Conservation (phyloP, 1,140 invertebrate genomes). For the Metopolophium dirhodum region DNA sequence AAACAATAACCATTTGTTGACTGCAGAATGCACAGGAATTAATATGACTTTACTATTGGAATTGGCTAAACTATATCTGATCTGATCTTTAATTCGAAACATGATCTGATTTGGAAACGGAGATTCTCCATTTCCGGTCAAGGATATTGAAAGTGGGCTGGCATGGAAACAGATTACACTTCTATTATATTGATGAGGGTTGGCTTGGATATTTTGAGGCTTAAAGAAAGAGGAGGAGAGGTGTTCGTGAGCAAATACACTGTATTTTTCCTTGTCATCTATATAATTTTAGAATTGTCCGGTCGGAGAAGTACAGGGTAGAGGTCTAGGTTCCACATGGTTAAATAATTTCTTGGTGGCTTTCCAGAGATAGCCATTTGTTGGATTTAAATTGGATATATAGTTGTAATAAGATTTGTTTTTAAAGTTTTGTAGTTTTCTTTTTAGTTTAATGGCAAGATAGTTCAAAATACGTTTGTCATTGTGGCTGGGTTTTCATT, state of each 20-base stretch:
- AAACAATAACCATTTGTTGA: no score
- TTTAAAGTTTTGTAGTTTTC: neutral
- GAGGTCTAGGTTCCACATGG: neutral
- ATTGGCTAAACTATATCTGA: neutral
- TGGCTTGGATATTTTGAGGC: neutral
- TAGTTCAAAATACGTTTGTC: neutral
- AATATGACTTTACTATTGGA: neutral
- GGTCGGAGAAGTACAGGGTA: neutral
- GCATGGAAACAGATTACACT: neutral
- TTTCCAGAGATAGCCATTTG: neutral
- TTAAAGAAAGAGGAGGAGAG: neutral
- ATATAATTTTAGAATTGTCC: neutral
- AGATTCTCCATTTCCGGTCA: neutral
- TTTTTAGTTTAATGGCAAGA: neutral
- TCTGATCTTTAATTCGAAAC: neutral
- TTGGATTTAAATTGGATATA: neutral
- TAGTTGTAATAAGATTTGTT: slow-evolving; percentile 4
- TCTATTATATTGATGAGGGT: neutral
- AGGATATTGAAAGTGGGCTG: neutral
- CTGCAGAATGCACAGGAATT: neutral
- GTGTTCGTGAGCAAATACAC: neutral
- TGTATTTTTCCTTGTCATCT: neutral
- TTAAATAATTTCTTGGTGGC: neutral
- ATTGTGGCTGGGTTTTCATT: neutral
- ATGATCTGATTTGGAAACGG: neutral